Percentiles rank a stretch among this genome's conserved stretches.
Conservation (phyloP, 2,797 vertebrate genomes). For the Danionella dracula region DNA sequence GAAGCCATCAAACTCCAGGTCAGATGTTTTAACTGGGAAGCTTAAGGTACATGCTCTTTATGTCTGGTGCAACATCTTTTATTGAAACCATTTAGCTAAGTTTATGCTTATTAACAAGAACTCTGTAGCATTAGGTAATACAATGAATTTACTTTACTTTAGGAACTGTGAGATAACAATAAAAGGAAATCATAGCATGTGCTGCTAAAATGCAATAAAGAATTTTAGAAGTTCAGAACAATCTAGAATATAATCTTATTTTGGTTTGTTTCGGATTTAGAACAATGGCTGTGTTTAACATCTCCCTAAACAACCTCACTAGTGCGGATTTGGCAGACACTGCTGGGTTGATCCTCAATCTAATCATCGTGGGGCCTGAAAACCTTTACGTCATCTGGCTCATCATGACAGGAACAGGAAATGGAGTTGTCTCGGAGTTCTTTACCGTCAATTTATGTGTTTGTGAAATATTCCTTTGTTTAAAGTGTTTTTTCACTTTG, state of each 20-base stretch:
- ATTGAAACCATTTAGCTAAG: not conserved
- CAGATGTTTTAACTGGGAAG: too few species aligned
- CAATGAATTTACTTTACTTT: too few species aligned
- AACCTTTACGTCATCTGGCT: constrained; percentile 13
- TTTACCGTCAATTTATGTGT: constrained; percentile 1
- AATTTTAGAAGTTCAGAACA: too few species aligned
- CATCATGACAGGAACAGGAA: not conserved
- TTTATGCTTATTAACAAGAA: not conserved
- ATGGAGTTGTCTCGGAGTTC: not conserved
- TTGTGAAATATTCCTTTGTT: not conserved
- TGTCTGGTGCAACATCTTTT: too few species aligned
- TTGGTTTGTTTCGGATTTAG: too few species aligned
- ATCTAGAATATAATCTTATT: too few species aligned
- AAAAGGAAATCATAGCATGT: too few species aligned
- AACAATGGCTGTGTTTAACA: not conserved
- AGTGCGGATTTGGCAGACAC: not conserved
- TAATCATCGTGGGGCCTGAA: not conserved
- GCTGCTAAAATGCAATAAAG: too few species aligned
- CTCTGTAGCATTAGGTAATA: too few species aligned
- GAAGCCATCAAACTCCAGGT: too few species aligned
- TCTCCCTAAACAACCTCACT: not conserved
- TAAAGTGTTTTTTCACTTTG: not conserved
- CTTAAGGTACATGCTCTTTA: too few species aligned
- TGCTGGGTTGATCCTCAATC: not conserved
- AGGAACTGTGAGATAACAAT: too few species aligned